A percentile compares a stretch with the other conserved stretches of the same genome.
phyloP scores from a whole-genome alignment of 2,113 vertebrate species.

The Nasalis larvatus region DNA sequence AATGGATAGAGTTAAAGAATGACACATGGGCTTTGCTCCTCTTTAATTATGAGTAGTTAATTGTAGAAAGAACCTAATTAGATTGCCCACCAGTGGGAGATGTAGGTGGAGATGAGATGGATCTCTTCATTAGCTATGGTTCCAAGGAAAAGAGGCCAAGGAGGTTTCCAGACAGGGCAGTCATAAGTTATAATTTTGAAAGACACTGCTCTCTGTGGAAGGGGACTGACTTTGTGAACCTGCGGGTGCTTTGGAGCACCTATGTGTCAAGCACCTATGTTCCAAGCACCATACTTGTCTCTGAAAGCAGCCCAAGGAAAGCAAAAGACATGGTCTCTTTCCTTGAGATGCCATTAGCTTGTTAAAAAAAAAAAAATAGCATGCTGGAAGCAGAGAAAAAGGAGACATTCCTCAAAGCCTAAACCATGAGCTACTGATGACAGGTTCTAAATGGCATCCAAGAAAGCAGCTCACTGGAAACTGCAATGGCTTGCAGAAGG shows the following conservation, averaged over 20 bases:
- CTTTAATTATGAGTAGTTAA: constrained; percentile 56
- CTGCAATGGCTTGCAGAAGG: not conserved
- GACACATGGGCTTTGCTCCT: constrained; percentile 24
- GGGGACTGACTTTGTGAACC: not conserved
- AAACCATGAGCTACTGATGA: accelerated
- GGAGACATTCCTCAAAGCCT: not conserved
- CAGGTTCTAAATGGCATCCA: not conserved
- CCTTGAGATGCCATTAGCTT: not conserved
- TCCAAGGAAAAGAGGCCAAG: not conserved
- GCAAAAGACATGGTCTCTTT: not conserved
- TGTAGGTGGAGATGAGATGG: not conserved
- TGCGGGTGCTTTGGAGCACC: not conserved
- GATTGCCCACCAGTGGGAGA: constrained; percentile 13
- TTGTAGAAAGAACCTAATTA: constrained; percentile 62
- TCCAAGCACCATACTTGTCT: not conserved
- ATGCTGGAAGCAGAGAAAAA: not conserved
- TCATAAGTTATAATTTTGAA: not conserved
- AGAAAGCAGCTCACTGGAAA: not conserved
- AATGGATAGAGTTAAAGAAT: constrained; percentile 64
- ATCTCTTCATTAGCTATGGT: constrained; percentile 40
- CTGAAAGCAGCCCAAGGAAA: not conserved
- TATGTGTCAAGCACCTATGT: not conserved
- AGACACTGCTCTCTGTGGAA: not conserved
- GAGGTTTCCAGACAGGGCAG: not conserved
- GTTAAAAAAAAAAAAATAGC: not conserved